phyloP scores from a whole-genome alignment of 2,888 invertebrate species.

The Synanthedon tipuliformis region DNA sequence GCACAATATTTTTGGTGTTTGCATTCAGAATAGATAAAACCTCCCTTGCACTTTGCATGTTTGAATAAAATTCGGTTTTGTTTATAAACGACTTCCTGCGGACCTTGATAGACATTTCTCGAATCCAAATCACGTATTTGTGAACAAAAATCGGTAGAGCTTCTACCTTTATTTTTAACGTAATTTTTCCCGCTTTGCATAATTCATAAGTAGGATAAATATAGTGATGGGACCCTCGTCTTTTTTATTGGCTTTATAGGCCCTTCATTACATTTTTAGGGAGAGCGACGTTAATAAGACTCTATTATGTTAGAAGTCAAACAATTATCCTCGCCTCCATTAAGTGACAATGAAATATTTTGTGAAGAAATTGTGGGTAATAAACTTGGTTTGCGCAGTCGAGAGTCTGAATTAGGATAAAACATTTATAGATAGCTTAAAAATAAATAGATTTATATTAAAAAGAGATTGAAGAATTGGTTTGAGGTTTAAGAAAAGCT shows the following conservation, averaged over 20 bases:
- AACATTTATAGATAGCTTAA: no score
- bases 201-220: constrained; percentile 18
- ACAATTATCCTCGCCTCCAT: neutral
- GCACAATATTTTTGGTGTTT: no score
- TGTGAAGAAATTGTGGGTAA: neutral
- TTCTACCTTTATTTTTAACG: constrained; percentile 8
- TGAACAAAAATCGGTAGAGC: neutral
- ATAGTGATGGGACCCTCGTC: constrained; percentile 17
- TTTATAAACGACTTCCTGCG: neutral
- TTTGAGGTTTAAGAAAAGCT: no score
- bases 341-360: neutral
- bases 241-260: constrained; percentile 17
- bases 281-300: constrained; percentile 8
- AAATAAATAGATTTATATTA: no score
- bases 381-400: neutral
- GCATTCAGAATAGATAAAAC: no score
- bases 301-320: constrained; percentile 3
- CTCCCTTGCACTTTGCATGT: neutral
- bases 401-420: no score
- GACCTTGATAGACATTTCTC: neutral
- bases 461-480: no score
- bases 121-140: neutral
- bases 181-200: constrained; percentile 14
- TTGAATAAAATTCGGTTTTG: neutral
- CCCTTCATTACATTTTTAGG: constrained; percentile 15